Percentiles rank a stretch among this genome's conserved stretches.
These are phyloP conservation scores for Cyaniris semiargus DNA, from an alignment of 2,888 invertebrate species.

Conservation along the genomic window DNA sequence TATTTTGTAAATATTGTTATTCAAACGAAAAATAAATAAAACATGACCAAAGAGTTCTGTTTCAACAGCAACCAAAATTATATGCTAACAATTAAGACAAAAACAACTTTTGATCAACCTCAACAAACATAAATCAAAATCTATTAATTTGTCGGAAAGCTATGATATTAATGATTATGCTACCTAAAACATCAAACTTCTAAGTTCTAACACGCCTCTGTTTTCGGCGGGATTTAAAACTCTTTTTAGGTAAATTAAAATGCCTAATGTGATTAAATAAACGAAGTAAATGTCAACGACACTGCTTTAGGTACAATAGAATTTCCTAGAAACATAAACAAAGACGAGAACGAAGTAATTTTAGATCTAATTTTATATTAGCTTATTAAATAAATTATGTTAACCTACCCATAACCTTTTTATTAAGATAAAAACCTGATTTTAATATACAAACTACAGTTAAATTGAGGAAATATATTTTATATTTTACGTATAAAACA, in stretches of 20 bases:
- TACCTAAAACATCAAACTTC: too few relatives aligned
- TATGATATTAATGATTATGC: too few relatives aligned
- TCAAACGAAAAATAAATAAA: too few relatives aligned
- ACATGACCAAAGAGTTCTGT: too few relatives aligned
- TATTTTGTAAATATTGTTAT: too few relatives aligned
- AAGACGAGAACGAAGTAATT: background rate
- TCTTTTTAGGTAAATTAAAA: background rate
- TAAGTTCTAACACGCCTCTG: too few relatives aligned
- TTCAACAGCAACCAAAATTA: too few relatives aligned
- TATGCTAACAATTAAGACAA: too few relatives aligned
- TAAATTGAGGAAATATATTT: constrained; percentile 13
- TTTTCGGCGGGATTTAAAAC: too few relatives aligned
- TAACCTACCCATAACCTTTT: background rate
- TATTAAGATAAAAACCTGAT: constrained; percentile 10
- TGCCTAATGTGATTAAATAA: background rate
- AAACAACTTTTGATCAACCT: too few relatives aligned
- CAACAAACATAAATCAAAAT: too few relatives aligned
- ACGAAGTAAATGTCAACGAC: background rate
- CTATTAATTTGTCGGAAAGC: too few relatives aligned
- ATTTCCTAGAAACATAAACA: background rate
- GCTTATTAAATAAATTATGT: background rate
- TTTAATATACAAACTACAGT: constrained; percentile 14
- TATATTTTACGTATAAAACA: background rate
- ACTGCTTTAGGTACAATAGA: background rate
- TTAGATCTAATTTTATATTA: background rate